These are phyloP conservation scores for Atta colombica DNA, from an alignment of 1,140 invertebrate genomes.

Conservation along the genomic window DNA sequence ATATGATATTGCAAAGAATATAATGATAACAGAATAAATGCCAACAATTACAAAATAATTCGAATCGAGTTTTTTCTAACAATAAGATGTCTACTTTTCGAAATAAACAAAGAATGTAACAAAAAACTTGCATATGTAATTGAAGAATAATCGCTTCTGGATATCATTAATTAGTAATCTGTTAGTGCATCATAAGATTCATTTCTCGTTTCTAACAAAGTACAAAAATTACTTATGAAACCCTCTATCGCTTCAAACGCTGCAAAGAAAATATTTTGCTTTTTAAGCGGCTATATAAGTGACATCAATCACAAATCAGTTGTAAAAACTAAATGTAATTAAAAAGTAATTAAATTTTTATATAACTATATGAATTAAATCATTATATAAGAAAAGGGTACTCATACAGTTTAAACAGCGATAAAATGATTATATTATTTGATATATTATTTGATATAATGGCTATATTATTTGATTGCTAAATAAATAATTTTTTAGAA, in stretches of 20 bases:
- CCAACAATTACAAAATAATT: too few species aligned
- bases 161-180: conserved; percentile 6
- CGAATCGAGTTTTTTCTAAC: too few species aligned
- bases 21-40: neutral
- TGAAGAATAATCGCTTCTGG: conserved; percentile 35
- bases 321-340: neutral
- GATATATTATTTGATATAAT: neutral
- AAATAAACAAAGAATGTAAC: conserved; percentile 16
- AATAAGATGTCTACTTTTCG: neutral
- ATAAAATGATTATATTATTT: neutral
- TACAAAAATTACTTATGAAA: conserved; percentile 34
- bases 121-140: neutral
- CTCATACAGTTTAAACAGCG: neutral
- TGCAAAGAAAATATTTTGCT: neutral
- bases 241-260: conserved; percentile 3
- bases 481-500: neutral
- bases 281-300: neutral
- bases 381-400: neutral
- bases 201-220: conserved; percentile 9
- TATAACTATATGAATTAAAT: neutral
- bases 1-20: neutral
- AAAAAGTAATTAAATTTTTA: neutral
- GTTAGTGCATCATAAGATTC: conserved; percentile 2
- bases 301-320: neutral
- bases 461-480: neutral